Base-by-base conservation (phyloP, 2,888 invertebrate genomes). In the Drosophila kuntzei region DNA sequence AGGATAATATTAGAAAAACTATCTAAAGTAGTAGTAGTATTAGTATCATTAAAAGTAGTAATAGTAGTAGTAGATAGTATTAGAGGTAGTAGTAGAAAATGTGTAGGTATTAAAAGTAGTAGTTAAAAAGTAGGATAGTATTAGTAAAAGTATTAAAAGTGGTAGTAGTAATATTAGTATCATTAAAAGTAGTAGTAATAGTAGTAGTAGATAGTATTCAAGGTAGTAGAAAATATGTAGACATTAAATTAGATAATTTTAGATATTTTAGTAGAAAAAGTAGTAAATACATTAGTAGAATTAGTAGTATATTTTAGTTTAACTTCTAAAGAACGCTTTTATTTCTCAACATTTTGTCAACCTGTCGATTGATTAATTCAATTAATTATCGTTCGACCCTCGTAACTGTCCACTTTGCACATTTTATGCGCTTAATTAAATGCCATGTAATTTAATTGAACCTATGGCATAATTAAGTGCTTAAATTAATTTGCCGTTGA, bases 401-500 rank as follows among this genome's bases (percentile, higher is more conserved):
- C 34, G 37, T n/a, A 32, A 41, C n/a, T 20, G 34, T 14, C 2
- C 37, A 11, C 29, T n/a, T 53, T 65, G 46, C n/a, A 47, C 77
- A 73, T 47, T 69, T 79, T 66, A 65, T 70, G 66, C 58, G 77
- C 74, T 79, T 79, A 81, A 84, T 81, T 81, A 71, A 81, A 74
- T 79, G 81, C 46, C 71, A 47, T 79, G 67, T 84, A 77, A 81
- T 81, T 74, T 69, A 76, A 79, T 79, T 81, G 69, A 79, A 81
- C 74, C 74, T 69, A 69, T 63, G 70, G 59, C 53, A 62, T 74
- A 84, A 85, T 81, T 74, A 81, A 85, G 82, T 79, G 82, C 62
- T 79, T 81, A 71, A 77, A 85, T 81, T 85, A 77, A 81, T 82
- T 82, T 80, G 69, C 75, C 50, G 67, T 68, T 65, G 79, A 79